phyloP scores from a whole-genome alignment of 2,888 invertebrate species.

The Abrostola tripartita region DNA sequence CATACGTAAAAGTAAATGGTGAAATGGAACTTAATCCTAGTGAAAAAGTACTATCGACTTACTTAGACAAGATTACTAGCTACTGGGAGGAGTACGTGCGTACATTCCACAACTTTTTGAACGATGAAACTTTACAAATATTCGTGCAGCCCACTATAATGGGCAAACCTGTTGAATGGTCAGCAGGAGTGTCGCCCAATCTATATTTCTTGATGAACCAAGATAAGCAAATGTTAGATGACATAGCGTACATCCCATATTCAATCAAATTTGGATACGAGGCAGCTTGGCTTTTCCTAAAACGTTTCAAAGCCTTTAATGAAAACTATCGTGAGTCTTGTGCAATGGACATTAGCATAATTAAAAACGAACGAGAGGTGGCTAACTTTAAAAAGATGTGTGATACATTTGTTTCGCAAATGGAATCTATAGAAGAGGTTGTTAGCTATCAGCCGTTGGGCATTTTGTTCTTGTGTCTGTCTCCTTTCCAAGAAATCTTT shows the following conservation, averaged over 20 bases:
- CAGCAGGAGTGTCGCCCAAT: slow-evolving; percentile 92
- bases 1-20: slow-evolving; percentile 80
- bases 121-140: slow-evolving; percentile 90
- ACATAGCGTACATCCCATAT: slow-evolving; percentile 88
- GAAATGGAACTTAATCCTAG: slow-evolving; percentile 88
- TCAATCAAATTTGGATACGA: slow-evolving; percentile 89
- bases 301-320: slow-evolving; percentile 90
- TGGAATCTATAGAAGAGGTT: slow-evolving; percentile 90
- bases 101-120: slow-evolving; percentile 91
- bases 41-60: slow-evolving; percentile 87
- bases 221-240: slow-evolving; percentile 88
- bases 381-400: slow-evolving; percentile 90
- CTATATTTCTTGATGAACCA: slow-evolving; percentile 91
- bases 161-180: slow-evolving; percentile 93
- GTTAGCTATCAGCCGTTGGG: slow-evolving; percentile 91
- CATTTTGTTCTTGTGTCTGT: slow-evolving; percentile 91
- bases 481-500: slow-evolving; percentile 91
- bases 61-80: slow-evolving; percentile 89
- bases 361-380: slow-evolving; percentile 90
- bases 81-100: slow-evolving; percentile 91
- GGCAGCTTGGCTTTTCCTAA: slow-evolving; percentile 89
- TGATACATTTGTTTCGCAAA: slow-evolving; percentile 91
- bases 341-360: slow-evolving; percentile 88
- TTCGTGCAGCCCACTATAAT: slow-evolving; percentile 96
- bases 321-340: slow-evolving; percentile 92